Evolutionary conservation across 37 sponge, comb jelly and placozoan genomes (phyloP).

Genomic region (Tethya wilhelma): DNA sequence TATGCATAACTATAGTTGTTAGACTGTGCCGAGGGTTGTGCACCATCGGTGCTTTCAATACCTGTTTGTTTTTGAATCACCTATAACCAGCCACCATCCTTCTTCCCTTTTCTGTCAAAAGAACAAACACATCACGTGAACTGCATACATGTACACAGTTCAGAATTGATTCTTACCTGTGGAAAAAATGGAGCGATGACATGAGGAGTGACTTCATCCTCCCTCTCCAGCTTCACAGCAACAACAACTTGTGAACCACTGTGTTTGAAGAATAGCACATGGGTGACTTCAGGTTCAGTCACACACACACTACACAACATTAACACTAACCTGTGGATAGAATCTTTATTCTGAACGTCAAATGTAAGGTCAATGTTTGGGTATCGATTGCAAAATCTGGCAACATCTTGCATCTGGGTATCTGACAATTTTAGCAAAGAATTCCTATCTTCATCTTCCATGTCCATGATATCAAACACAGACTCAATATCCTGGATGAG

Average conservation of each 20-base stretch:
- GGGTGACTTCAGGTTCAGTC: background rate
- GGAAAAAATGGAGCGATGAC: constrained; percentile 99
- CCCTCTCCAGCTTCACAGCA: constrained; percentile 87
- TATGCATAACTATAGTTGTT: too few relatives aligned
- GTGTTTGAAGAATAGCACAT: background rate
- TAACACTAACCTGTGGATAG: constrained; percentile 64
- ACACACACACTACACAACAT: background rate
- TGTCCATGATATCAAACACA: constrained; percentile 98
- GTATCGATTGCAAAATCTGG: constrained; percentile 96
- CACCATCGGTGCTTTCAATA: constrained; percentile 16
- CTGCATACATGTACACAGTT: background rate
- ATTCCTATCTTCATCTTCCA: constrained; percentile 93
- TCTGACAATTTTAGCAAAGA: constrained; percentile 81
- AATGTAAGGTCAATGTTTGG: constrained; percentile 94
- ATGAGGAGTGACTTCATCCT: constrained; percentile 88
- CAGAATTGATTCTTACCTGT: constrained; percentile 44
- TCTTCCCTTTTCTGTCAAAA: constrained; percentile 87
- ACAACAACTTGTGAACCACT: constrained; percentile 81
- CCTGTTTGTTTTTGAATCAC: constrained; percentile 93
- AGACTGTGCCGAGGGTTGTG: background rate
- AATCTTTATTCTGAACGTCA: constrained; percentile 78
- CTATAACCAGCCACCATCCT: constrained; percentile 99
- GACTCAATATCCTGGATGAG: constrained; percentile 79
- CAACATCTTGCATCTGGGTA: constrained; percentile 95
- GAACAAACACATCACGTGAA: background rate